Evolutionary conservation across 1,140 invertebrate species (phyloP).

Genomic region (Tribolium madens): DNA sequence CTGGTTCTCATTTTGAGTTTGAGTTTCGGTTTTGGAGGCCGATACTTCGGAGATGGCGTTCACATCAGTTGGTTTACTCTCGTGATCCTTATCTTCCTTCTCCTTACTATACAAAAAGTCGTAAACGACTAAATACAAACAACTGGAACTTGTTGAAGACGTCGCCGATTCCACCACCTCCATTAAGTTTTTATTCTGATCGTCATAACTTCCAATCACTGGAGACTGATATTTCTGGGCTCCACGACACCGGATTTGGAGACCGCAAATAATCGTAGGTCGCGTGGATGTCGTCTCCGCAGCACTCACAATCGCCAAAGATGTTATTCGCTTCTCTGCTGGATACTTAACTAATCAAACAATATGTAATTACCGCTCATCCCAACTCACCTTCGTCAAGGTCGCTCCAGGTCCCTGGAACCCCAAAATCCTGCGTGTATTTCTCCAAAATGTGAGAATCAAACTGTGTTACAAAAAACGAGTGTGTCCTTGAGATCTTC

Average conservation of each 20-base stretch:
- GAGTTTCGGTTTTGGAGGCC: slow-evolving; percentile 4
- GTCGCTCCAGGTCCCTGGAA: slow-evolving; percentile 57
- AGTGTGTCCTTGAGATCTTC: slow-evolving; percentile 63
- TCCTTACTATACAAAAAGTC: slow-evolving; percentile 69
- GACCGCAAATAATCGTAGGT: slow-evolving; percentile 62
- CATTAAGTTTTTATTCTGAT: slow-evolving; percentile 51
- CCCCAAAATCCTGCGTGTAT: slow-evolving; percentile 63
- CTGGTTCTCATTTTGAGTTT: slow-evolving; percentile 13
- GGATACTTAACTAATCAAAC: slow-evolving; percentile 50
- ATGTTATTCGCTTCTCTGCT: slow-evolving; percentile 67
- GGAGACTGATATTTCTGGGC: slow-evolving; percentile 39
- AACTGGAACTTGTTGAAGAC: slow-evolving; percentile 48
- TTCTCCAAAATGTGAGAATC: slow-evolving; percentile 64
- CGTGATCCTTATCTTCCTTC: slow-evolving; percentile 48
- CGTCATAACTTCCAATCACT: slow-evolving; percentile 47
- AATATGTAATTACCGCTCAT: slow-evolving; percentile 7
- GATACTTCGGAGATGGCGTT: slow-evolving; percentile 1
- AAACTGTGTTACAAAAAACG: slow-evolving; percentile 63
- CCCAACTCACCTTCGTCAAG: slow-evolving; percentile 51
- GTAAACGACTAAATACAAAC: slow-evolving; percentile 70
- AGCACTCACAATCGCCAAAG: slow-evolving; percentile 68
- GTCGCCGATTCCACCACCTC: slow-evolving; percentile 53
- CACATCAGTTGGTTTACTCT: slow-evolving; percentile 15
- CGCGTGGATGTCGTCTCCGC: slow-evolving; percentile 49
- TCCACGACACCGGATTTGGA: slow-evolving; percentile 55